Evolutionary conservation across 2,113 vertebrate genomes (phyloP), one percentile per base, ranked within the genome.

Genomic region (Myiozetetes cayanensis): DNA sequence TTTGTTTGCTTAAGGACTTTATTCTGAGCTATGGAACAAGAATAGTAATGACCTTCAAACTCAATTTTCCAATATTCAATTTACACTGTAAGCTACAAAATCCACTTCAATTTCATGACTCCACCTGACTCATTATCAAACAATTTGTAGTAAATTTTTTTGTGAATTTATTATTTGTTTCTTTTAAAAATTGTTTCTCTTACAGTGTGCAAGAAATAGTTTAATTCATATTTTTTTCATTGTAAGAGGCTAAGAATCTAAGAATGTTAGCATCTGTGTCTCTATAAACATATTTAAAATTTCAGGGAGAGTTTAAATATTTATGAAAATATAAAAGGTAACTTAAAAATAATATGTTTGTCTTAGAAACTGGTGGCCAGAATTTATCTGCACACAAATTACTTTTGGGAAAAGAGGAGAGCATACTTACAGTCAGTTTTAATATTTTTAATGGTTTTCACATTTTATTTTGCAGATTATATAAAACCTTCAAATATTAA

Each of bases 381-480:
- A 92, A 94, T 63, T 94, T 97, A 93, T 85, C 73, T 83, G 46
- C 85, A 96, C 87, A 89, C 52, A 80, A 78, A 92, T 96, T 79
- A 83, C 90, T 97, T 96, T 91, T 87, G 90, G 87, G 88, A 96
- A 93, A 96, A 95, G 52, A 83, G 65, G 86, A 58, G 50, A 85
- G 44, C 43, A 49, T 91, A 49, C 83, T 96, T 92, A 85, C 61
- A 96, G 91, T 96, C 92, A 96, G 89, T 88, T 97, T 95, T 96
- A 96, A 96, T 97, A 97, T 97, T 97, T 97, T 96, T 92, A 97
- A 92, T 95, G 74, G 92, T 78, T 96, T 85, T 95, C 90, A 97
- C 89, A 95, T 95, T 94, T 72, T 96, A 96, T 87, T 94, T 96
- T 80, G 72, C 82, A 70, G 87, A 97, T 97, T 96, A 93, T 88